phyloP scores from a whole-genome alignment of 2,113 vertebrate genomes.

The Kryptolebias marmoratus region DNA sequence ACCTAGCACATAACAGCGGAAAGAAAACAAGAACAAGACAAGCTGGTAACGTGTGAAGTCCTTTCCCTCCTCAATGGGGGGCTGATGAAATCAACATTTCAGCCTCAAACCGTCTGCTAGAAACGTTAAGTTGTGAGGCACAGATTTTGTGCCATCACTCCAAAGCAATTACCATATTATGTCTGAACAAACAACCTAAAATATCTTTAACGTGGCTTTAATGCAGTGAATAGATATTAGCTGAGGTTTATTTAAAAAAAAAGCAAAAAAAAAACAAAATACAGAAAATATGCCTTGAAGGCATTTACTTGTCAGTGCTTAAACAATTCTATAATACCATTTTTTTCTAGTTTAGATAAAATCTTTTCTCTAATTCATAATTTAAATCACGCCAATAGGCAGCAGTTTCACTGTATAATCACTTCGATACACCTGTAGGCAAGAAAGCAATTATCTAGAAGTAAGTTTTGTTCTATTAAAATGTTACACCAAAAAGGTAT shows the following conservation, averaged over 20 bases:
- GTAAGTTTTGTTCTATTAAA: constrained; percentile 1
- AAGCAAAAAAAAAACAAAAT: too few relatives aligned
- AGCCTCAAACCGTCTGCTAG: constrained; percentile 58
- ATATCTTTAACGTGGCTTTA: constrained; percentile 17
- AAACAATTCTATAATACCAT: constrained; percentile 7
- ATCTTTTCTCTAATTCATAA: constrained; percentile 15
- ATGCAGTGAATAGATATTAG: constrained; percentile 8
- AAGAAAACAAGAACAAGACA: background rate
- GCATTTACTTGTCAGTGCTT: constrained; percentile 11
- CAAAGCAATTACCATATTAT: constrained; percentile 46
- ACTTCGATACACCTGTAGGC: constrained; percentile 11
- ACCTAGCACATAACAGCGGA: constrained; percentile 19
- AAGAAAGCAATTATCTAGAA: constrained; percentile 3
- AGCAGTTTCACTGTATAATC: constrained; percentile 13
- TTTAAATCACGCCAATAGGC: constrained; percentile 13
- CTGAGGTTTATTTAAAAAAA: constrained; percentile 26
- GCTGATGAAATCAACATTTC: constrained; percentile 48
- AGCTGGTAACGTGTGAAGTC: constrained; percentile 5
- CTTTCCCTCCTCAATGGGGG: constrained; percentile 38
- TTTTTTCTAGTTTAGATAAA: constrained; percentile 11
- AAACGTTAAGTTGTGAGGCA: constrained; percentile 44
- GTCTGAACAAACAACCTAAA: constrained; percentile 60
- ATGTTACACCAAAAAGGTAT: background rate
- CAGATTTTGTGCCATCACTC: constrained; percentile 46
- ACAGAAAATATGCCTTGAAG: constrained; percentile 6